phyloP scores from a whole-genome alignment of 2,797 vertebrate species.

The Mastacembelus armatus region DNA sequence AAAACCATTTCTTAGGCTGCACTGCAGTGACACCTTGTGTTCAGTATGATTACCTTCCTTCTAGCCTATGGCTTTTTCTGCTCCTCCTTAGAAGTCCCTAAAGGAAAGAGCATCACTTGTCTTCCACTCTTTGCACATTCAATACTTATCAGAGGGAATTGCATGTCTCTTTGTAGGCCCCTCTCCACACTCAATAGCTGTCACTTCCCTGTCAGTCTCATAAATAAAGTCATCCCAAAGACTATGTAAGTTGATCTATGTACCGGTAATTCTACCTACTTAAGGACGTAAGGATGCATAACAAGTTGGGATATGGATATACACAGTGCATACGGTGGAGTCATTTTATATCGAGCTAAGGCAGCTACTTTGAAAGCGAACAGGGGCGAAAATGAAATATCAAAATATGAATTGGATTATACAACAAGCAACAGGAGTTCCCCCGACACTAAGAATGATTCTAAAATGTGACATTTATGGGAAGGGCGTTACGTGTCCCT shows the following conservation, averaged over 20 bases:
- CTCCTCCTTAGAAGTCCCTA: not conserved
- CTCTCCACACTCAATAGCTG: slow-evolving; percentile 23
- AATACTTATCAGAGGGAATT: slow-evolving; percentile 29
- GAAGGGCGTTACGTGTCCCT: fast-evolving
- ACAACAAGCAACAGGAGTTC: not conserved
- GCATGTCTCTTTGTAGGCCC: slow-evolving; percentile 5
- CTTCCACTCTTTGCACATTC: slow-evolving; percentile 3
- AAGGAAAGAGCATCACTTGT: slow-evolving; percentile 9
- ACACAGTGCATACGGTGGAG: not conserved
- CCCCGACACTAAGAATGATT: not conserved
- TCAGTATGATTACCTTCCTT: not conserved
- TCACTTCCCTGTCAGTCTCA: slow-evolving; percentile 44
- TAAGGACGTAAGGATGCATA: slow-evolving; percentile 29
- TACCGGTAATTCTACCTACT: slow-evolving; percentile 56
- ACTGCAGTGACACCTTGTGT: slow-evolving; percentile 70
- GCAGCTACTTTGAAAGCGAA: not conserved
- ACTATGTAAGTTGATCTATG: slow-evolving; percentile 64
- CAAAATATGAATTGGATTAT: not conserved
- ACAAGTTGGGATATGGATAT: slow-evolving; percentile 8
- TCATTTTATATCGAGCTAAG: not conserved
- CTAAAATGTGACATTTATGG: not conserved
- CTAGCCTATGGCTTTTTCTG: not conserved
- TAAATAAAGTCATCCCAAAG: slow-evolving; percentile 46
- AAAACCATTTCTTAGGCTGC: not conserved
- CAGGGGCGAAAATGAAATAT: not conserved